Evolutionary conservation across 2,113 vertebrate genomes (phyloP), one percentile per base, ranked within the genome.

Genomic region (Corythornis cristatus): DNA sequence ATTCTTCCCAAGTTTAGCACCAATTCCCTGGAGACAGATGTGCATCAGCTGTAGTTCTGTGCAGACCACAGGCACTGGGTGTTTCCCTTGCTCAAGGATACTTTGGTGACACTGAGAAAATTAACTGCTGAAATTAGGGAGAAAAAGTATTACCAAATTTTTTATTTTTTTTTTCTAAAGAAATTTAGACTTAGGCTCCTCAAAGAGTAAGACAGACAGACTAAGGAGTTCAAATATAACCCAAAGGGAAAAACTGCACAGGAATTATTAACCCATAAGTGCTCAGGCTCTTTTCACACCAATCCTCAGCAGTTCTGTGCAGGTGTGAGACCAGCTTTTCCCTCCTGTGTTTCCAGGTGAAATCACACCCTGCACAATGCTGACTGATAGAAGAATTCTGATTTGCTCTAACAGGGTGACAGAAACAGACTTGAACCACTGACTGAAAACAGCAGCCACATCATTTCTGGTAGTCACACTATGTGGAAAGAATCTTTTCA

Each of bases 381-480:
- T 76, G 46, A 73, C 56, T 76, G 71, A 89, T 51, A 84, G 84
- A 78, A 88, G 35, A 88, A 88, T 50, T 85, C 67, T 85, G 64
- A 95, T 82, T 88, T 93, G 93, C 67, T 87, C 13, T 22, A 73
- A 54, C 1, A 64, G 28, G 29, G 42, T 76, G 66, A 78, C 23
- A 93, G 80, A 89, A 83, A 28, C 12, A 70, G 33, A 94, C 8
- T 50, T 46, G 93, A 95, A 85, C 91, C 83, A 89, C 67, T 85
- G 67, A 71, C 88, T 91, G 82, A 35, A 77, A 93, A 93, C 78
- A 89, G 79, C 57, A 83, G 68, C 35, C 57, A 71, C 82, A 71
- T 81, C 20, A 80, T 77, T 95, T 96, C 95, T 95, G 75, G 68
- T 86, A 96, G 95, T 7, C 66, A 64, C 29, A 70, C 60, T 76